Evolutionary conservation across 2,113 vertebrate species (phyloP).

Genomic region (Nothoprocta perdicaria): DNA sequence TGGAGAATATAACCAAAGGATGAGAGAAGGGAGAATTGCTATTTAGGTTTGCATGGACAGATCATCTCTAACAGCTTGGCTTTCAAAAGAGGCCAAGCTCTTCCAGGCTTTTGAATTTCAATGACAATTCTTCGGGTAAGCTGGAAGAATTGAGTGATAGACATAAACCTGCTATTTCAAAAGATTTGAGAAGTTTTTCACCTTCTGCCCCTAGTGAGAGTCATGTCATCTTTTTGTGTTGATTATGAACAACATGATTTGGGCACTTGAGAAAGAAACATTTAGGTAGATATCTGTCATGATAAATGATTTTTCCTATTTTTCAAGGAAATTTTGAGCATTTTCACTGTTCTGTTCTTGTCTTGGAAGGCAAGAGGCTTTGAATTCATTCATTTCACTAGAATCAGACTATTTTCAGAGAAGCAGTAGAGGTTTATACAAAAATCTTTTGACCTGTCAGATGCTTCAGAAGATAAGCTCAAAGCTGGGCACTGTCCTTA

Average conservation of each 20-base stretch:
- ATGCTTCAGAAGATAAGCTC: not conserved
- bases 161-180: not conserved
- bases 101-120: not conserved
- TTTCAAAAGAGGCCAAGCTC: not conserved
- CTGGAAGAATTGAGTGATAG: not conserved
- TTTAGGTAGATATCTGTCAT: accelerated
- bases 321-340: accelerated
- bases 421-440: not conserved
- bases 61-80: not conserved
- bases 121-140: accelerated
- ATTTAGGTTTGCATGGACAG: not conserved
- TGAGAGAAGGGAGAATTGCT: not conserved
- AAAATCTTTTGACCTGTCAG: not conserved
- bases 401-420: not conserved
- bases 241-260: not conserved
- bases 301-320: not conserved
- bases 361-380: not conserved
- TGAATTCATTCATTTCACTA: not conserved
- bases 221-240: not conserved
- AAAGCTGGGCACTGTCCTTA: not conserved
- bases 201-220: not conserved
- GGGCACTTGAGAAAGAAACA: not conserved
- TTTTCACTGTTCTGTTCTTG: not conserved
- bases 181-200: not conserved
- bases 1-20: not conserved